Conservation (phyloP, 2,888 invertebrate species). For the Hirtodrosophila trivittata region DNA sequence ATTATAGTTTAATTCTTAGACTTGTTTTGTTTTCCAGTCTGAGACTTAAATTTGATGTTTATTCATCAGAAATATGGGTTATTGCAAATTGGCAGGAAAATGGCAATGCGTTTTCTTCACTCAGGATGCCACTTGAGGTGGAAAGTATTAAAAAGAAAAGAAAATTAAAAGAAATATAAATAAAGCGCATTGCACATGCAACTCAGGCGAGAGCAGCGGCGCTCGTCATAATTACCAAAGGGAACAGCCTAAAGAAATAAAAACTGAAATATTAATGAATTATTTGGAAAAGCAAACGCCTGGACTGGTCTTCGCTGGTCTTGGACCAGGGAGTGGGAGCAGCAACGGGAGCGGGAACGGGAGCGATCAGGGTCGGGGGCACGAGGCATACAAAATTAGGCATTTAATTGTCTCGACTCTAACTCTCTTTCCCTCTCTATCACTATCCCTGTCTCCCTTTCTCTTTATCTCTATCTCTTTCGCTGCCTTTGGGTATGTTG, state of each 20-base stretch:
- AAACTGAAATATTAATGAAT: conserved; percentile 82
- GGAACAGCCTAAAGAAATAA: conserved; percentile 7
- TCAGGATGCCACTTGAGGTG: too few species aligned
- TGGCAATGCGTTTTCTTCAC: too few species aligned
- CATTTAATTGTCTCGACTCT: conserved; percentile 74
- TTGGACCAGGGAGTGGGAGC: conserved; percentile 2
- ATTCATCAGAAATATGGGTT: too few species aligned
- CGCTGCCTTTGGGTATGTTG: conserved; percentile 13
- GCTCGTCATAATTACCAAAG: conserved; percentile 80
- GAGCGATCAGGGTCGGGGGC: conserved; percentile 30
- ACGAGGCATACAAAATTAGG: conserved; percentile 72
- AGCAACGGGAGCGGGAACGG: conserved; percentile 1
- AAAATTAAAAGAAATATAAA: too few species aligned
- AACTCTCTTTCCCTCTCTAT: too few species aligned
- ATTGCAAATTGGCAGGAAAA: too few species aligned
- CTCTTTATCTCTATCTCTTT: conserved; percentile 8
- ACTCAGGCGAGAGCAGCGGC: conserved; percentile 66
- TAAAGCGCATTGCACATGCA: conserved; percentile 62
- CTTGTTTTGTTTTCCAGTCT: too few species aligned
- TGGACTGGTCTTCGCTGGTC: neutral
- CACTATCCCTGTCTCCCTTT: conserved; percentile 12
- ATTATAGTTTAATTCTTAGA: too few species aligned
- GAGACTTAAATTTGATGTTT: too few species aligned
- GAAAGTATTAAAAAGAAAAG: too few species aligned
- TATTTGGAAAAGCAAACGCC: conserved; percentile 81